phyloP scores from a whole-genome alignment of 2,888 invertebrate species.

The Lepetodrilus schrolli region DNA sequence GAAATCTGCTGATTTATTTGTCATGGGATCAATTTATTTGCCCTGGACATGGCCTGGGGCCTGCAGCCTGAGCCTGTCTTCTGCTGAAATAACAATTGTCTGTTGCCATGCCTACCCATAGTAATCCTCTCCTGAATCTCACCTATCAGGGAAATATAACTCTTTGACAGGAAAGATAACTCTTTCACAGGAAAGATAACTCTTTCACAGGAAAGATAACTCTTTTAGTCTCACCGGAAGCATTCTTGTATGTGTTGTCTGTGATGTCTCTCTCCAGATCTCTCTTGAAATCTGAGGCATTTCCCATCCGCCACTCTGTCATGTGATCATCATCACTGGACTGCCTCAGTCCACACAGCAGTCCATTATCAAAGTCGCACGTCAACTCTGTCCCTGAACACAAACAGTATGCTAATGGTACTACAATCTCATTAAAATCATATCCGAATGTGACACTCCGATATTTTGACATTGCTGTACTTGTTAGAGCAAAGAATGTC shows the following conservation, averaged over 20 bases:
- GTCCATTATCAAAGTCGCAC: conserved; percentile 65
- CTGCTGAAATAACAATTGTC: no score
- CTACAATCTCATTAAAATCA: not conserved
- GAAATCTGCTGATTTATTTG: no score
- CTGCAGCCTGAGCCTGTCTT: no score
- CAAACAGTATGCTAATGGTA: not conserved
- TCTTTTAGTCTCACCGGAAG: conserved; percentile 53
- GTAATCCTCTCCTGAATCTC: no score
- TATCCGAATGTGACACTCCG: not conserved
- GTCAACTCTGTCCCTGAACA: conserved; percentile 40
- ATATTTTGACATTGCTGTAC: no score
- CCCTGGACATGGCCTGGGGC: no score
- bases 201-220: no score
- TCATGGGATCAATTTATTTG: no score
- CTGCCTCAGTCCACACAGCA: conserved; percentile 62
- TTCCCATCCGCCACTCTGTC: conserved; percentile 59
- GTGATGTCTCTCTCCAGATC: conserved; percentile 39
- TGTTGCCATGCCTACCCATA: no score
- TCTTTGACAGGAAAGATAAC: no score
- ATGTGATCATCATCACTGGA: conserved; percentile 42
- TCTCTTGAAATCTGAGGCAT: conserved; percentile 40
- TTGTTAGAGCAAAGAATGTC: not conserved
- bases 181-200: no score
- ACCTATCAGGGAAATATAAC: no score
- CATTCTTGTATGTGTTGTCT: conserved; percentile 54